Evolutionary conservation across 1,140 invertebrate genomes (phyloP), one percentile per base, ranked within the genome.

Genomic region (Frieseomelitta varia): DNA sequence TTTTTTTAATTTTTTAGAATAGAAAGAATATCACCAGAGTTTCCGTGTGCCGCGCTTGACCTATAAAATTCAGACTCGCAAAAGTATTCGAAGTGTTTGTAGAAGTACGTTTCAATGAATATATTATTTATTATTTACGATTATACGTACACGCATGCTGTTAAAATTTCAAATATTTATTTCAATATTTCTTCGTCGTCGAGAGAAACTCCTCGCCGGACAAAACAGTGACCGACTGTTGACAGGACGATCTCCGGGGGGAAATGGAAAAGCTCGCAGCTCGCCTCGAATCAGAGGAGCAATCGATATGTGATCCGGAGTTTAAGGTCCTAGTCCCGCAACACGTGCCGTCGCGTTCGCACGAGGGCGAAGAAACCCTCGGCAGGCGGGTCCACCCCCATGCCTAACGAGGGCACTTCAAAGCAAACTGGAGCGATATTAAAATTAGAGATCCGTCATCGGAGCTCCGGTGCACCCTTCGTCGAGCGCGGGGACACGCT

Each of bases 391-490:
- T 87, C 73, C 88, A 87, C 82, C 85, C 89, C 86, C 79, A 61
- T 82, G 88, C 86, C 87, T 90, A 92, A 91, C 88, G 88, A 92
- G 88, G 86, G 87, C 88, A 91, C 91, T 93, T 92, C 91, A 92
- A 93, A 92, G 91, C 85, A 89, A 92, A 91, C 87, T 91, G 89
- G 87, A 91, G 91, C 90, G 90, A 93, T 93, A 93, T 93, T 93
- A 93, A 93, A 93, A 93, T 93, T 93, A 93, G 86, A 93, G 90
- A 89, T 90, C 88, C 88, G 88, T 90, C 85, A 90, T 90, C 84
- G 88, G 81, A 74, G 87, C 78, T 27, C 79, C 76, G 55, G 27
- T 77, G 79, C 84, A 76, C 79, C 81, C 81, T 88, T 77, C 85
- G 77, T 79, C 81, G 69, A 65, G 47, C 79, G 79, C 61, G 19